Base-by-base conservation (phyloP, 1,140 invertebrate species). In the roundworm (Caenorhabditis elegans) region DNA sequence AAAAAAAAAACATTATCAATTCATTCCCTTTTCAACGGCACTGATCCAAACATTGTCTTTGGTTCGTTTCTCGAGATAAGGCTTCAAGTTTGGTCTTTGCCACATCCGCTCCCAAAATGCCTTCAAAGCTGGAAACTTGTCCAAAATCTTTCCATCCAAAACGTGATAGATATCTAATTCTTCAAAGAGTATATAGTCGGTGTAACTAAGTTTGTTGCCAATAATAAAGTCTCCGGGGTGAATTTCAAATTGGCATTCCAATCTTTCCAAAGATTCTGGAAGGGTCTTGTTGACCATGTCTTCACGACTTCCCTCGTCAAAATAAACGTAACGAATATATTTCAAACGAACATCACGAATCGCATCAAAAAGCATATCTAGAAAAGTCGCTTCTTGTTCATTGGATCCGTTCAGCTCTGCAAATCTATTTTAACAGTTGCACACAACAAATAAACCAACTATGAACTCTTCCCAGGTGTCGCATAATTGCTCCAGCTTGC, bases 151-250 rank as follows among this genome's bases (percentile, higher is more conserved):
- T 11, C 89, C 84, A 28, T 85, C 75, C 15, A 90, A 60, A 15
- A 87, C 46, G 19, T 65, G 36, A 24, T 84, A 83, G 22, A 85
- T 82, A 77, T 90, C 88, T 49, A 90, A 70, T 0, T 90, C 70
- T 48, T 90, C 89, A 82, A 88, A 89, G 19, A 90, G 75, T 60
- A 85, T 87, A 84, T 90, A 90, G 81, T 90, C 90, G 11, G 85
- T 85, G 77, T 86, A 90, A 11, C 82, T 86, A 22, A 86, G 85
- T 87, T 90, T 34, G 26, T 60, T 17, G 3, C 53, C 53, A 60
- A 60, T 60, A 6, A 60, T 34, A 22, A 34, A 60, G 5, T 60
- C 28, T 60, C 53, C 53, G 13, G 15, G 15, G n/a, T 60, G 53
- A 17, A 34, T 60, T 31, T 60, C 17, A 17, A 60, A 60, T 6